Base-by-base conservation (phyloP, 2,888 invertebrate species). In the Sussaba pulchella region DNA sequence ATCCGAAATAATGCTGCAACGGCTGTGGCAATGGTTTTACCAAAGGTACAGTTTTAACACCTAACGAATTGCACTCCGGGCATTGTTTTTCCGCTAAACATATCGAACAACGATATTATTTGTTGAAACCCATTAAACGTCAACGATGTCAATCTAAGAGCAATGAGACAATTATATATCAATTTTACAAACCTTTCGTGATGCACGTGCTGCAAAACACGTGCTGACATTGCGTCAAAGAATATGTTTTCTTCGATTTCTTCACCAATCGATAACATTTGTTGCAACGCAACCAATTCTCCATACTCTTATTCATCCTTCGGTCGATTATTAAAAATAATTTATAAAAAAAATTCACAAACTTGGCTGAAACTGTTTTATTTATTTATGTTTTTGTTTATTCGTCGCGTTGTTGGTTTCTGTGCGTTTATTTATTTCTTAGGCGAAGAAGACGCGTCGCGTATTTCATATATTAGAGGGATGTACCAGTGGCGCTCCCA, bases 211-310 rank as follows among this genome's bases (percentile, higher is more conserved):
- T 12, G 71, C 79, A 80, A 24, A 80, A 80, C n/a, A 80, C 12
- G 39, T 80, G 79, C 41, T 45, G 66, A 19, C 79, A 80, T 10
- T 75, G 75, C 10, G 70, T 80, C 59, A 80, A 24, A 8, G 17
- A 43, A 45, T 75, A 80, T 36, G 26, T 21, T 12, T 39, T 61
- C 9, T 14, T 9, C 36, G 75, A 61, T n/a, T 41, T 19, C 5
- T 39, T 71, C 14, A 59, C 8, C 8, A 4, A 10, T 4, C 47
- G 39, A 47, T 50, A 71, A 67, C 79, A 79, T 52, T 75, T 71
- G 71, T 79, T 79, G 66, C 79, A 79, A 12, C 59, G 50, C 3
- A 79, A 14, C 74, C 79, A 79, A 43, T 8, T 41, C 9, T 75
- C 59, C 71, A 70, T 45, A 10, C 41, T 19, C 9, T 45, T 21